These are phyloP conservation scores for Eidolon dupreanum DNA, from an alignment of 2,797 vertebrate species.

Conservation along the genomic window DNA sequence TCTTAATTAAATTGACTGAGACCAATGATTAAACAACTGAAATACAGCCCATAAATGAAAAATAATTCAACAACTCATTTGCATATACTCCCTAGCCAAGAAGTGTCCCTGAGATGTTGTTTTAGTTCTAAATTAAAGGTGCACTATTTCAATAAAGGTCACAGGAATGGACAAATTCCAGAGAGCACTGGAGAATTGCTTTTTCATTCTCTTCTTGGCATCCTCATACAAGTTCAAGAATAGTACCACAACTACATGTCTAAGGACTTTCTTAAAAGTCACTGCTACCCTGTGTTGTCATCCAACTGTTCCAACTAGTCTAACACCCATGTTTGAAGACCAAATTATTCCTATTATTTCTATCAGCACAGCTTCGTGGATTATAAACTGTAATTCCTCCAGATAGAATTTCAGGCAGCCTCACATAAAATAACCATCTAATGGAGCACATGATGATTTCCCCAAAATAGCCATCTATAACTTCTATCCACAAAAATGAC, in stretches of 20 bases:
- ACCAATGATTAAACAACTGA: not conserved
- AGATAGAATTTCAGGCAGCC: not conserved
- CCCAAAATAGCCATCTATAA: not conserved
- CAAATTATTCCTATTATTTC: not conserved
- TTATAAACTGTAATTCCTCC: not conserved
- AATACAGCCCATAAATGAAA: not conserved
- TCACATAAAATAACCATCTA: not conserved
- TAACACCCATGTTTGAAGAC: not conserved
- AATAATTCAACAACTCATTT: not conserved
- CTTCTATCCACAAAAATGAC: not conserved
- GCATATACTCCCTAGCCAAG: not conserved
- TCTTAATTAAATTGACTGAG: slow-evolving; percentile 60
- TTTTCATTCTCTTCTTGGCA: not conserved
- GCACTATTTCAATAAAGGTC: not conserved
- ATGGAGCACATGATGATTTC: not conserved
- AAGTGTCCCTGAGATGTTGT: not conserved
- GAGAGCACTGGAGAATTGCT: not conserved
- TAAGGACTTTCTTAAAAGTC: not conserved
- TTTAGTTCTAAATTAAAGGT: not conserved
- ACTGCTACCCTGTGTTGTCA: not conserved
- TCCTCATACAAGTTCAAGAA: not conserved
- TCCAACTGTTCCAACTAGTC: not conserved
- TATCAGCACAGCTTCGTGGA: not conserved
- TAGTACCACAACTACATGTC: not conserved
- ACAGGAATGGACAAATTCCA: not conserved